Conservation (phyloP, 2,888 invertebrate species). For the Phalera bucephala region DNA sequence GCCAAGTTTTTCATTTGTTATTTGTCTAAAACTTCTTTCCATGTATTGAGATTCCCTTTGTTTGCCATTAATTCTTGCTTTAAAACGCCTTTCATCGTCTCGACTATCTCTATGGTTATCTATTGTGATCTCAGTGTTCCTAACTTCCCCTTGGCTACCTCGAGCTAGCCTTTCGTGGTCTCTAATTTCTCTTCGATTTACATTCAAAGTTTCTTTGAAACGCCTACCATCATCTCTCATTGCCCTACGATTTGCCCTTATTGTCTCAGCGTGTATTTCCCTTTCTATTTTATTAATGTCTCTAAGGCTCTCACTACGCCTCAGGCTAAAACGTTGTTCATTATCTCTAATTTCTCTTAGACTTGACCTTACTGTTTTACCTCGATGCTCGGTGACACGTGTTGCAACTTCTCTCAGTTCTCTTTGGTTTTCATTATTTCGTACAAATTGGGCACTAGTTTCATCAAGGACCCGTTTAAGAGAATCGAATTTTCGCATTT, state of each 20-base stretch:
- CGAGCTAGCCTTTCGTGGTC: background rate
- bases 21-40: no score
- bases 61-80: background rate
- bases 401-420: background rate
- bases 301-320: background rate
- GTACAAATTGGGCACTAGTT: background rate
- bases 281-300: no score
- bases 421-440: background rate
- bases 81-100: constrained; percentile 1
- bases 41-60: background rate
- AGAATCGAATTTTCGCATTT: background rate
- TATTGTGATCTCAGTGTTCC: background rate
- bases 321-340: background rate
- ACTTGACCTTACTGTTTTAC: background rate
- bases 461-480: background rate
- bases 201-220: background rate
- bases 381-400: background rate
- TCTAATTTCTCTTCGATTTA: background rate
- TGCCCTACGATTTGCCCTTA: background rate
- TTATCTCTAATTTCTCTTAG: background rate
- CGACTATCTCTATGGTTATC: constrained; percentile 11
- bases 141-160: background rate
- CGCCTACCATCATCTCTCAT: background rate
- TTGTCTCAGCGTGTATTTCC: background rate
- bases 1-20: no score